A percentile compares a stretch with the other conserved stretches of the same genome.
Conservation (phyloP, 1,140 invertebrate species). For the Drosophila saltans region DNA sequence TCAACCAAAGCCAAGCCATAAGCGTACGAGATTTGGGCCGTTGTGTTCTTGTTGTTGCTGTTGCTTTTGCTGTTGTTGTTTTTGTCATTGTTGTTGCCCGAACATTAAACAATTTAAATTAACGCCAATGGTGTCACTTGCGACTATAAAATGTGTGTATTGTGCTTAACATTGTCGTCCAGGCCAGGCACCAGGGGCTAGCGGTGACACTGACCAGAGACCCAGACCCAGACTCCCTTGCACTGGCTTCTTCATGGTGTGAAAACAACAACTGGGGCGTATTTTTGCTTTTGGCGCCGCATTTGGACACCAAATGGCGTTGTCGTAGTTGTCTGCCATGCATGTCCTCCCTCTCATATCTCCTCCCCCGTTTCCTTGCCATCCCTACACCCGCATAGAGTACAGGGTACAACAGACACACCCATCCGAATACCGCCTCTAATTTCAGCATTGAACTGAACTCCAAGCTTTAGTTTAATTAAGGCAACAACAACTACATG, state of each 20-base stretch:
- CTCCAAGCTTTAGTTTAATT: slow-evolving; percentile 79
- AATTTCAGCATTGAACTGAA: slow-evolving; percentile 79
- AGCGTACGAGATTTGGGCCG: slow-evolving; percentile 62
- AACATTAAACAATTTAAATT: slow-evolving; percentile 83
- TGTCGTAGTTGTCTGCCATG: slow-evolving; percentile 57
- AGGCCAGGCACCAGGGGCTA: slow-evolving; percentile 53
- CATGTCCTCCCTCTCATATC: slow-evolving; percentile 37
- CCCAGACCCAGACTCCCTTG: slow-evolving; percentile 20
- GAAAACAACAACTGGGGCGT: slow-evolving; percentile 81
- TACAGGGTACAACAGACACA: slow-evolving; percentile 26
- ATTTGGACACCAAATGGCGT: slow-evolving; percentile 77
- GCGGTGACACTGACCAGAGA: slow-evolving; percentile 44
- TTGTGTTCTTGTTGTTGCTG: neutral
- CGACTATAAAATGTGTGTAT: slow-evolving; percentile 82
- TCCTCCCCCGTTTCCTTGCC: neutral
- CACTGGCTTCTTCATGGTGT: slow-evolving; percentile 67
- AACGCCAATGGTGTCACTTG: slow-evolving; percentile 82
- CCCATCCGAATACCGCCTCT: slow-evolving; percentile 62
- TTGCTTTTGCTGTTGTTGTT: no score
- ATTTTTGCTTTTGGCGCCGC: slow-evolving; percentile 79
- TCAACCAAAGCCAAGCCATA: slow-evolving; percentile 64
- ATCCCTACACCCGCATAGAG: slow-evolving; percentile 4
- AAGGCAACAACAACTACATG: slow-evolving; percentile 70
- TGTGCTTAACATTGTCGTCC: slow-evolving; percentile 68
- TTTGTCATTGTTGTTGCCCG: slow-evolving; percentile 47